Base-by-base conservation (phyloP, 2,113 vertebrate genomes). In the Uropsilus gracilis region DNA sequence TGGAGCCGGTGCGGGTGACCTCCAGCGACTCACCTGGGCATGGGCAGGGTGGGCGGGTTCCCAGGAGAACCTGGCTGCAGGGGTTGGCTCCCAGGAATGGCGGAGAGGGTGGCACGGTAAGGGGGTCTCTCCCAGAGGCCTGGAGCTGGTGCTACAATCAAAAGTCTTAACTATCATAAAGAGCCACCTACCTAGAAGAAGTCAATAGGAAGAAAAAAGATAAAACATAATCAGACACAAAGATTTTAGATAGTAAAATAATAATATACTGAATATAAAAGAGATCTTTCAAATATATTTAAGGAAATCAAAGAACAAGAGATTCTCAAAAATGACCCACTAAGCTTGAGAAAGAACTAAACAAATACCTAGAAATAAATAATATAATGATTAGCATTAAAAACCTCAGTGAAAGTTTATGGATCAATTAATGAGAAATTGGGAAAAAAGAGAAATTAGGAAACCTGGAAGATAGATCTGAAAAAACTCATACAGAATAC, bases 361-460 rank as follows among this genome's bases (percentile, higher is more conserved):
- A 66, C 48, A 68, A 66, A 8, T n/a, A 34, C 64, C 64, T 66
- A n/a, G 11, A 34, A 57, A 61, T 73, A 37, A 94, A 81, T 80
- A 71, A 85, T 66, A 53, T 42, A 94, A 57, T 75, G 76, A 57
- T 78, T 84, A 37, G 50, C 48, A 78, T 80, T 89, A 73, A 48
- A 92, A 84, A 71, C 22, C 22, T 66, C 72, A 72, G 6, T 80
- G 72, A 92, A 71, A 53, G 37, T 73, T 89, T 72, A 48, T 59
- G 24, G 20, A 92, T 85, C 32, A 57, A 32, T 89, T 89, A 39
- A 92, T 85, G 73, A 78, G 17, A 78, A 95, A 48, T 55, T 92
- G 89, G 44, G 39, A 78, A 92, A 89, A n/a, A 92, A 89, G 73
- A 78, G 17, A 78, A 95, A 48, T 55, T 92, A 92, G 44, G 39